Evolutionary conservation across 1,140 invertebrate genomes (phyloP), one percentile per base, ranked within the genome.

Genomic region (Nephotettix cincticeps): DNA sequence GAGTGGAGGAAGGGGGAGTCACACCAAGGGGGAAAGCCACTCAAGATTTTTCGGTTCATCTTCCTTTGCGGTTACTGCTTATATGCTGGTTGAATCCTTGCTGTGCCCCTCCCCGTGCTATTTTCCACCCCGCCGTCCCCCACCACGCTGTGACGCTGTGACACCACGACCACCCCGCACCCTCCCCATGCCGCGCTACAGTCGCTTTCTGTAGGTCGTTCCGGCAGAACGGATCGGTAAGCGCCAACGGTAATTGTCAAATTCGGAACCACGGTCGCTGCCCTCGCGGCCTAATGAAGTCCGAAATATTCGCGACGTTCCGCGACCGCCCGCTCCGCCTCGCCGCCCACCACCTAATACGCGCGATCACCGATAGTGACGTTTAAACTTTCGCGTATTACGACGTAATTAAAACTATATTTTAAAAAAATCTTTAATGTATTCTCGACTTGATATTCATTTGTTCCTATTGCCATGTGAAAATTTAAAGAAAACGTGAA

Each of bases 11-110:
- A 13, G 23, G 58, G 9, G 27, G 27, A 9, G 28, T 19, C 6
- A 63, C 3, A 14, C 6, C 21, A 19, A 27, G 58, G 58, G 6
- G 21, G 28, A 28, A 13, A 13, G 28, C 58, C 28, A 63, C 58
- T 63, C 68, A 69, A 69, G 68, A 69, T 69, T 69, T 69, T 69
- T 69, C 68, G 68, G 68, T 51, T 69, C 68, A 69, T 69, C 68
- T 58, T 69, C 27, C 40, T 30, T 28, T 29, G 45, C 27, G 68
- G 56, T 43, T 40, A 29, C 68, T 69, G 47, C 28, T 69, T 69
- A 69, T 69, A 27, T 69, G 58, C 58, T 63, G 58, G 58, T 63
- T 63, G 68, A 29, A 30, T 56, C 47, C 25, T 36, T 51, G 67
- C n/a, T 27, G 27, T 69, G 32, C 68, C 56, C 43, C 28, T 28